Base-by-base conservation (phyloP, 2,797 vertebrate genomes). In the Betta splendens region DNA sequence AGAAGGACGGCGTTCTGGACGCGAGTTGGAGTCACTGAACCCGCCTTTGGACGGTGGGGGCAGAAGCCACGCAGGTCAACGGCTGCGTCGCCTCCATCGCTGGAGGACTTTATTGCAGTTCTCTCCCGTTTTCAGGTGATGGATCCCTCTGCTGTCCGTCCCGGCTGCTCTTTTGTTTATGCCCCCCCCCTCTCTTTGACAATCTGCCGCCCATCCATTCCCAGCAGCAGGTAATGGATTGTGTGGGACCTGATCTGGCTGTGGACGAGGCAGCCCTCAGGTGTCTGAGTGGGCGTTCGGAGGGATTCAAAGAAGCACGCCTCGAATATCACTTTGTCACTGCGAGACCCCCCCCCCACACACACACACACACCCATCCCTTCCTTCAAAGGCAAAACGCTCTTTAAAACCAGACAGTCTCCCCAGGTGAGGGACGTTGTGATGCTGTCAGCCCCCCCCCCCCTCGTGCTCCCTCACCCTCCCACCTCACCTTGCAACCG, bases 201-300 rank as follows among this genome's bases (percentile, higher is more conserved):
- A 75, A 83, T 79, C 76, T 68, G 70, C 73, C 45, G 60, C 77
- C n/a, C 75, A 77, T 84, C 73, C 71, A 70, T 81, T 56, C 67
- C 57, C 68, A 77, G 65, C 76, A 81, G 82, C 70, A 84, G 79
- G 82, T 89, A 89, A 86, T 85, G 76, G 85, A 87, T 87, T 74
- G 74, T 75, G 72, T 15, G 45, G 65, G 70, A 77, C 78, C 71
- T 80, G 73, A 81, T 84, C 80, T 64, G 75, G 83, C 82, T 83
- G 52, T 78, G 82, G 81, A 88, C 85, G 83, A 90, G 81, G 66
- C 73, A 63, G 61, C 59, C 65, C 9, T 81, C 87, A 69, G 87
- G 87, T 66, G 87, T 87, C 69, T 72, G 79, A 81, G 87, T 89
- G 85, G 85, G 89, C 50, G 85, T 84, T 82, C 67, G 73, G 89